Conservation (phyloP, 2,888 invertebrate species). For the Spodoptera littoralis region DNA sequence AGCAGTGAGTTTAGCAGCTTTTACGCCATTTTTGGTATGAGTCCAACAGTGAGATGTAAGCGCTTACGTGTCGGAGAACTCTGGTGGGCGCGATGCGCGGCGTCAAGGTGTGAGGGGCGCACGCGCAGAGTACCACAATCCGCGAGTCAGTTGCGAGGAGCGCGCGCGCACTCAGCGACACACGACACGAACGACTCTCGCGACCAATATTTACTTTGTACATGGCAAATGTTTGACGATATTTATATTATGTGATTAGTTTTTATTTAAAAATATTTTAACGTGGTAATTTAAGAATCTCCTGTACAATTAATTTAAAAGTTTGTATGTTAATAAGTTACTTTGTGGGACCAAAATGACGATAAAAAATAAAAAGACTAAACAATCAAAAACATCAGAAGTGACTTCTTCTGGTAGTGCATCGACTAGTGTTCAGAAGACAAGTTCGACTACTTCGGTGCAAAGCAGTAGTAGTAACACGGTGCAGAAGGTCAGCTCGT, state of each 20-base stretch:
- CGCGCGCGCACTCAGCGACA: slow-evolving; percentile 83
- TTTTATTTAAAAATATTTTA: slow-evolving; percentile 74
- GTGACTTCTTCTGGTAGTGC: slow-evolving; percentile 80
- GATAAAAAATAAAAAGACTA: slow-evolving; percentile 89
- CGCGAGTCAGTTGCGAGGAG: slow-evolving; percentile 84
- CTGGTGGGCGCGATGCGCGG: slow-evolving; percentile 75
- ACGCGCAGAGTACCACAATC: slow-evolving; percentile 70
- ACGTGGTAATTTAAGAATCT: slow-evolving; percentile 78
- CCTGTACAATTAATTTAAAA: slow-evolving; percentile 63
- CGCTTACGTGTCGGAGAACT: slow-evolving; percentile 86
- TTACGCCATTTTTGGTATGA: slow-evolving; percentile 86
- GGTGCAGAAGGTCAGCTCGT: slow-evolving; percentile 80
- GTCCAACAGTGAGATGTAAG: slow-evolving; percentile 81
- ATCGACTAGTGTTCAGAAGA: slow-evolving; percentile 84
- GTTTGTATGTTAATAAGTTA: slow-evolving; percentile 64
- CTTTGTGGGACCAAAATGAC: slow-evolving; percentile 84
- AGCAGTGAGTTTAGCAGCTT: slow-evolving; percentile 64
- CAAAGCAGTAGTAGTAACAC: slow-evolving; percentile 79
- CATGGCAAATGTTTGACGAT: slow-evolving; percentile 82
- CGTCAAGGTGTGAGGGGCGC: slow-evolving; percentile 60
- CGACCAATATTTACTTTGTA: slow-evolving; percentile 74
- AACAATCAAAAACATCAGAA: slow-evolving; percentile 81
- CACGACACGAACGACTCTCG: slow-evolving; percentile 87
- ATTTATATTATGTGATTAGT: slow-evolving; percentile 75
- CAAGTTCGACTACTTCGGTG: slow-evolving; percentile 79